phyloP scores from a whole-genome alignment of 2,888 invertebrate genomes.

The Rhagonycha fulva region DNA sequence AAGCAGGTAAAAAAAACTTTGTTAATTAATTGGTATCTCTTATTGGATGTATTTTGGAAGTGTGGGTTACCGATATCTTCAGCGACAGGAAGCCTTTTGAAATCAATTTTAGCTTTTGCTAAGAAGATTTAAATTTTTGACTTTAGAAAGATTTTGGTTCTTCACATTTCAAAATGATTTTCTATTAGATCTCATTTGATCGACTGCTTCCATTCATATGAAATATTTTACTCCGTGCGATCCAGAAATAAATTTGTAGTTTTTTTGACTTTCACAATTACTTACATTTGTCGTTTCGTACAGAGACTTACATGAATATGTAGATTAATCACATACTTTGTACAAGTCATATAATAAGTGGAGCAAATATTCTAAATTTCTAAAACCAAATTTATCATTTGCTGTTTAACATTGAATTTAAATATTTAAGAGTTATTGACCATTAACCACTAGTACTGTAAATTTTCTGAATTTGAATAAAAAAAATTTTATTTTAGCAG shows the following conservation, averaged over 20 bases:
- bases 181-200: no score
- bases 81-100: no score
- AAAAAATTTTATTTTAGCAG: constrained; percentile 45
- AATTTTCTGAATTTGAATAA: no score
- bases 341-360: neutral
- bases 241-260: no score
- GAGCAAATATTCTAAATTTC: neutral
- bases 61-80: neutral
- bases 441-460: neutral
- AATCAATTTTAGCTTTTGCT: no score
- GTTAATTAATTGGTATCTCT: neutral
- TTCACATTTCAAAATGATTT: no score
- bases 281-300: neutral
- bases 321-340: neutral
- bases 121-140: no score
- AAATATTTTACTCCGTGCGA: no score
- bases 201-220: no score
- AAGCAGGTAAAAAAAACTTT: constrained; percentile 43
- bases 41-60: neutral
- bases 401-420: neutral
- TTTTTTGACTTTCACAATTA: neutral
- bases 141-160: no score
- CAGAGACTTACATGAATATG: neutral
- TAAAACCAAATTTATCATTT: neutral
- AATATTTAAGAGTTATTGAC: neutral